Evolutionary conservation across 2,797 vertebrate species (phyloP), one percentile per base, ranked within the genome.

Genomic region (Dromococcyx pavoninus): DNA sequence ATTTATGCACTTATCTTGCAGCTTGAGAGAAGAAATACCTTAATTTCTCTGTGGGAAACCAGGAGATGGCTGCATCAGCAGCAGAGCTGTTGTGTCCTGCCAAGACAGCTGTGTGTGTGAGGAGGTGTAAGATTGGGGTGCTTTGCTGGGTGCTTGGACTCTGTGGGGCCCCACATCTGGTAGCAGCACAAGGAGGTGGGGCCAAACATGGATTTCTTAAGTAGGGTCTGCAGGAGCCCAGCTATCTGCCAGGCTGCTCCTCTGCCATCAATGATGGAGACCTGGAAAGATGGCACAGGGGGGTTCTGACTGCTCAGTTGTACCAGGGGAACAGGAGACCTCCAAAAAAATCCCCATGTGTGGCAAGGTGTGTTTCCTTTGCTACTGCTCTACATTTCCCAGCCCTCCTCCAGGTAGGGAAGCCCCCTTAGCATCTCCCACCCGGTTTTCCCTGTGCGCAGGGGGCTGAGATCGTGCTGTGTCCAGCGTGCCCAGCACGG

Each of bases 361-460:
- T 25, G 30, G 13, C 11, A 11, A 24, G 21, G 3, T 14, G 27
- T 14, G 46, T 58, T 64, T 60, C 0, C 44, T 88, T 6, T 4
- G 72, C 27, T 33, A 2, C 91, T 8, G 43, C 61, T 51, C 50
- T 7, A 1, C 1, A 5, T 17, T 64, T 32, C 72, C 61, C 50
- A 22, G 14, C 70, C 22, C 33, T 37, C 17, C 27, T n/a, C 3
- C 25, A 2, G 48, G 11, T 11, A 28, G 21, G 46, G 50, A 24
- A 48, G 4, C 4, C n/a, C 43, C 56, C 41, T 37, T 2, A 37
- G 58, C 74, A 33, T 50, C 57, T 61, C 61, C n/a, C 65, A 2
- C 3, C 6, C 1, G 0, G 7, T 17, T 7, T 12, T 46, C 28
- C 58, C 64, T 3, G 0, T 0, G 19, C 5, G 0, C 15, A 1